These are phyloP conservation scores for Gopherus evgoodei DNA, from an alignment of 2,113 vertebrate species.

Conservation along the genomic window DNA sequence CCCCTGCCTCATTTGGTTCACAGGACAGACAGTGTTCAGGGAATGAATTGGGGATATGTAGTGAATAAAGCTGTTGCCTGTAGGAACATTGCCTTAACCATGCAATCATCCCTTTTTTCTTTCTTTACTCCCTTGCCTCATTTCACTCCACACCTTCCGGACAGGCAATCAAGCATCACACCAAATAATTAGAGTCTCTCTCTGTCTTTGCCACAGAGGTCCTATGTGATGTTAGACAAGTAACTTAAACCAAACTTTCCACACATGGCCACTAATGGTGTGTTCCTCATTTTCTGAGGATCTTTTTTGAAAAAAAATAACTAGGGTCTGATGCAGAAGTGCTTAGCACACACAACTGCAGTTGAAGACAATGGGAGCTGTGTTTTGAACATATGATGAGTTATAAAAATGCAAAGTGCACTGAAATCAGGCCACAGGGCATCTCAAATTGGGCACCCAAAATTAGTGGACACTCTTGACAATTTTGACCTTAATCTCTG, in stretches of 20 bases:
- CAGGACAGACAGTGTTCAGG: not conserved
- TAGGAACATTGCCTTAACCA: too few species aligned
- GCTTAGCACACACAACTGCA: not conserved
- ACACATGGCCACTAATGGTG: slow-evolving; percentile 39
- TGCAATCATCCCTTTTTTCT: too few species aligned
- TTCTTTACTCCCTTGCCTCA: too few species aligned
- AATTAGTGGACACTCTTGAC: not conserved
- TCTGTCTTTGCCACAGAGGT: too few species aligned
- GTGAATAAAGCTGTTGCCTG: too few species aligned
- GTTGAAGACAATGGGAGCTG: not conserved
- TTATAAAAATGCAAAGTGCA: not conserved
- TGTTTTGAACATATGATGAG: not conserved
- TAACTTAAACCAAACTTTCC: slow-evolving; percentile 62
- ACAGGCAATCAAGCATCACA: too few species aligned
- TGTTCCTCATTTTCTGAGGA: slow-evolving; percentile 1
- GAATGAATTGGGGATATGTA: too few species aligned
- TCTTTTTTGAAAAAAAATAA: slow-evolving; percentile 41
- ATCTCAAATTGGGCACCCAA: not conserved
- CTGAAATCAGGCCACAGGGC: not conserved
- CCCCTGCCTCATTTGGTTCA: not conserved
- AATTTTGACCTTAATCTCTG: not conserved
- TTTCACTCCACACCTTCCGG: too few species aligned
- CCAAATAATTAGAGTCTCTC: too few species aligned
- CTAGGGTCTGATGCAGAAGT: not conserved
- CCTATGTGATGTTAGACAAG: slow-evolving; percentile 14